Evolutionary conservation across 2,888 invertebrate species (phyloP).

Genomic region (Spilosoma lubricipeda): DNA sequence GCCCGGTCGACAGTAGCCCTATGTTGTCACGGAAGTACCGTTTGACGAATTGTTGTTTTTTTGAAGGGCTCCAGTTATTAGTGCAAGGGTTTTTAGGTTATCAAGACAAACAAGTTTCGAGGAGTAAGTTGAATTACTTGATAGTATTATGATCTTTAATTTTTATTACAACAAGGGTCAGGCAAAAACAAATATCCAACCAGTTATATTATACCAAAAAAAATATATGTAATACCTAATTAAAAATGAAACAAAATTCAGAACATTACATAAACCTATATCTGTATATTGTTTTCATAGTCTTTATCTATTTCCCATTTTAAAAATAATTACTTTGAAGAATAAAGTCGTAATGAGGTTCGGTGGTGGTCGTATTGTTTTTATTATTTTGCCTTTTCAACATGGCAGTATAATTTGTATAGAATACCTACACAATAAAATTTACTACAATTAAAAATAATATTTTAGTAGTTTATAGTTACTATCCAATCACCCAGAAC

Average conservation of each 20-base stretch:
- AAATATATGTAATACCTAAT: not conserved
- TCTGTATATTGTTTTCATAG: not conserved
- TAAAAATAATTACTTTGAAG: not conserved
- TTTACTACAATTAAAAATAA: not conserved
- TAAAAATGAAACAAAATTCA: not conserved
- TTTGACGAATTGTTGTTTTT: constrained; percentile 43
- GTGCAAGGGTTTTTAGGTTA: not conserved
- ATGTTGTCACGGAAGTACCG: constrained; percentile 49
- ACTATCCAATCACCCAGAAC: not conserved
- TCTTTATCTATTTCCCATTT: not conserved
- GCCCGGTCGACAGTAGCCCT: constrained; percentile 60
- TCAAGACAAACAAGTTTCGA: not conserved
- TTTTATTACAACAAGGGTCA: not conserved
- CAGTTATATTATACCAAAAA: not conserved
- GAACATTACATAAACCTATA: not conserved
- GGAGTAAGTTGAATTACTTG: not conserved
- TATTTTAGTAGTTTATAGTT: not conserved
- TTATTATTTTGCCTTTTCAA: not conserved
- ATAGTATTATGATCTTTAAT: not conserved
- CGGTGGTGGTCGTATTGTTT: not conserved
- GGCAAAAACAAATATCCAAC: not conserved
- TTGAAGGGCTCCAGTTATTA: constrained; percentile 28
- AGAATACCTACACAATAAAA: not conserved
- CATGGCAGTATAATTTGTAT: not conserved
- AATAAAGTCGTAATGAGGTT: not conserved